Percentiles rank a stretch among this genome's conserved stretches.
Evolutionary conservation across 2,797 vertebrate genomes (phyloP).

Genomic region (Rhinella marina): DNA sequence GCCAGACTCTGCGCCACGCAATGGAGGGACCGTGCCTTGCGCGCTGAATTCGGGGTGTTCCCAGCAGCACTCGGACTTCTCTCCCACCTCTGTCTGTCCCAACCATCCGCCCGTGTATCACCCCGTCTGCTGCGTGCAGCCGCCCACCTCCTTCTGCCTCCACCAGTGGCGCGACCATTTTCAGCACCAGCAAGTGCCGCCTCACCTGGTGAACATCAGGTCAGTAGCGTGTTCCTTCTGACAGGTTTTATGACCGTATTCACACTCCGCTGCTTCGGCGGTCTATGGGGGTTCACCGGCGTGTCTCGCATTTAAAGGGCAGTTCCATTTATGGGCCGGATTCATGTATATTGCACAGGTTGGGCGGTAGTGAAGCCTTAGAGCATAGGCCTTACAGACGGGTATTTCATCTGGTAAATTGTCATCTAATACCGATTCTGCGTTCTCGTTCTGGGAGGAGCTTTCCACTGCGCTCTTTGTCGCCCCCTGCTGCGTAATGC

Average conservation of each 20-base stretch:
- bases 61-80: constrained; percentile 74
- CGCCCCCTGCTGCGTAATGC: too few relatives aligned
- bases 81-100: constrained; percentile 75
- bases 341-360: not conserved
- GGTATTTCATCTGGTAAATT: too few relatives aligned
- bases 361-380: not conserved
- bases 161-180: constrained; percentile 90
- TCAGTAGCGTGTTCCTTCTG: constrained; percentile 67
- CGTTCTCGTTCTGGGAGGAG: not conserved
- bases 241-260: not conserved
- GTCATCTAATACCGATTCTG: too few relatives aligned
- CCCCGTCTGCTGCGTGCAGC: constrained; percentile 82
- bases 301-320: not conserved
- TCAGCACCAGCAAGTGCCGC: constrained; percentile 82
- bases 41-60: constrained; percentile 71
- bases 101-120: constrained; percentile 74
- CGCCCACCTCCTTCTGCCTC: constrained; percentile 79
- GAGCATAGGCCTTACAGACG: too few relatives aligned
- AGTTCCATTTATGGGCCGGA: not conserved
- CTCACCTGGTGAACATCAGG: constrained; percentile 80
- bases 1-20: constrained; percentile 77
- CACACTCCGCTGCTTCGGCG: too few relatives aligned
- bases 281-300: too few relatives aligned
- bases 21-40: constrained; percentile 68
- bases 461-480: too few relatives aligned